Evolutionary conservation across 2,888 invertebrate genomes (phyloP).

Genomic region (Cephalotes varians): DNA sequence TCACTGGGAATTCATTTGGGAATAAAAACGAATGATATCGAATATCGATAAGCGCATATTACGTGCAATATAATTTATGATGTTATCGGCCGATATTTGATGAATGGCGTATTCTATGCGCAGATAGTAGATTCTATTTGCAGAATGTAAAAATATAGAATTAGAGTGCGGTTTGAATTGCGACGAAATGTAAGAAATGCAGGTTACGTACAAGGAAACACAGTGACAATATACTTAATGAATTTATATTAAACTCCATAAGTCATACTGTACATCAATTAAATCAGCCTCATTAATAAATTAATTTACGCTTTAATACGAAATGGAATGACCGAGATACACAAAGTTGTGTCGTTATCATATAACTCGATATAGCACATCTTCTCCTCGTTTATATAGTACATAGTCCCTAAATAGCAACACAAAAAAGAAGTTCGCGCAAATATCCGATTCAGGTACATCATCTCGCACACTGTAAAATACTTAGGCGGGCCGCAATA

Average conservation of each 20-base stretch:
- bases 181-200: not conserved
- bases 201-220: constrained; percentile 4
- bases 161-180: not conserved
- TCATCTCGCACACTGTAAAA: constrained; percentile 68
- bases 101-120: not conserved
- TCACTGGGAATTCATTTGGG: not conserved
- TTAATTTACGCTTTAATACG: constrained; percentile 41
- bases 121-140: not conserved
- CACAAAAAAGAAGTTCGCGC: constrained; percentile 65
- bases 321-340: constrained; percentile 49
- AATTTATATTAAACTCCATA: constrained; percentile 47
- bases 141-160: not conserved
- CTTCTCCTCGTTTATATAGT: constrained; percentile 42
- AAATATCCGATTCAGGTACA: constrained; percentile 76
- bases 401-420: constrained; percentile 58
- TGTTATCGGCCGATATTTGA: constrained; percentile 36
- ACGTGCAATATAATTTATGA: constrained; percentile 14
- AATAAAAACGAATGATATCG: constrained; percentile 20
- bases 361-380: constrained; percentile 42
- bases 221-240: constrained; percentile 33
- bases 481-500: constrained; percentile 64
- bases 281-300: constrained; percentile 48
- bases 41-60: constrained; percentile 13
- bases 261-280: constrained; percentile 50
- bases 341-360: constrained; percentile 27